Conservation (phyloP, 2,888 invertebrate species). For the Diaperis boleti region DNA sequence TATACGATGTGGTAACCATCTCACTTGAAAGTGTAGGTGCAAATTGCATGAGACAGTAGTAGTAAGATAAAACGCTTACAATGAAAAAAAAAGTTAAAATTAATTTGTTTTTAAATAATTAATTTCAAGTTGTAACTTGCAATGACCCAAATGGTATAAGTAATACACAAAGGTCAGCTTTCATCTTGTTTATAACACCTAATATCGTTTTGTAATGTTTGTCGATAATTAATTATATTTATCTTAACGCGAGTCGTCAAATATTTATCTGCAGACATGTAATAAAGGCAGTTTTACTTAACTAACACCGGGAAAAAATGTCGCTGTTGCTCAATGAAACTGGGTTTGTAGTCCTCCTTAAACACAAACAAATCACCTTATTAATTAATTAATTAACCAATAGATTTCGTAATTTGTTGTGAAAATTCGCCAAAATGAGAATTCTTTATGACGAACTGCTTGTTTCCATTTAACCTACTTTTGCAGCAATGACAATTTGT, state of each 20-base stretch:
- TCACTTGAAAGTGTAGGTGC: conserved; percentile 9
- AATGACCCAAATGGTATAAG: conserved; percentile 41
- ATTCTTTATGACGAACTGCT: too few species aligned
- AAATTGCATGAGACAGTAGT: conserved; percentile 1
- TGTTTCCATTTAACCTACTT: conserved; percentile 3
- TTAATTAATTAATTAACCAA: conserved; percentile 7
- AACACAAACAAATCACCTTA: background rate
- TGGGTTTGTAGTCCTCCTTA: background rate
- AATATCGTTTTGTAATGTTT: conserved; percentile 40
- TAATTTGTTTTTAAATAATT: background rate
- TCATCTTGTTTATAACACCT: conserved; percentile 40
- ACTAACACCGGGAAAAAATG: background rate
- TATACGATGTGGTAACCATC: conserved; percentile 8
- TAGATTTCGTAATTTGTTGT: background rate
- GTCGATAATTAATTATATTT: conserved; percentile 42
- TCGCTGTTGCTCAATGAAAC: conserved; percentile 5
- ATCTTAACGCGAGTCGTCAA: conserved; percentile 34
- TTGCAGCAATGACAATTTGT: conserved; percentile 3
- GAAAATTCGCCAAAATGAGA: too few species aligned
- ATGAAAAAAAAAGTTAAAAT: conserved; percentile 18
- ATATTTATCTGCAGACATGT: conserved; percentile 30
- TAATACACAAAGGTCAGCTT: conserved; percentile 41
- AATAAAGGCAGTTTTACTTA: conserved; percentile 30
- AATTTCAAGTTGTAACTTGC: conserved; percentile 22
- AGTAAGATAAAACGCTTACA: background rate